These are phyloP conservation scores for Pangasius krempfi DNA, from an alignment of 2,797 vertebrate species.

Conservation along the genomic window DNA sequence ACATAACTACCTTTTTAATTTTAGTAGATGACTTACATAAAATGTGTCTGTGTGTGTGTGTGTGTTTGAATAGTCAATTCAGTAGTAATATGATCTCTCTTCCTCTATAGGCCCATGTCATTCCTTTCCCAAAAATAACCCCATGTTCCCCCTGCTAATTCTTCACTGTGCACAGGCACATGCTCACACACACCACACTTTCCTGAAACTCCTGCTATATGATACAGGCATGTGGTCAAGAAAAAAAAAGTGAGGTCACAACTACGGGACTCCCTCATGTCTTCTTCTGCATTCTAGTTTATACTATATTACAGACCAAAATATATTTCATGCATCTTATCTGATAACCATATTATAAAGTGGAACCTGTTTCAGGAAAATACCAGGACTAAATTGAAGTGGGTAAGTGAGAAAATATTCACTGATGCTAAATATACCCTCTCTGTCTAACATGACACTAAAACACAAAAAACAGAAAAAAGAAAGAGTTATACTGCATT, in stretches of 20 bases:
- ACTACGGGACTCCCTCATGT: slow-evolving; percentile 2
- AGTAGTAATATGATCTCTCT: slow-evolving; percentile 70
- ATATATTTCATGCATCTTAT: not conserved
- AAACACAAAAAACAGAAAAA: not conserved
- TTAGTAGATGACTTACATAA: not conserved
- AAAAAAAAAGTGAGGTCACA: slow-evolving; percentile 25
- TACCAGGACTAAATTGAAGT: slow-evolving; percentile 6
- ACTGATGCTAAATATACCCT: slow-evolving; percentile 6
- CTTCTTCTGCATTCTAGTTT: slow-evolving; percentile 16
- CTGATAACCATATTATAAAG: not conserved
- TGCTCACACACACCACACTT: slow-evolving; percentile 26
- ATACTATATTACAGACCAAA: not conserved
- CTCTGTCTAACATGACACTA: not conserved
- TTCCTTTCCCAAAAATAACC: slow-evolving; percentile 74
- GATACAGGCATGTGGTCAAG: slow-evolving; percentile 9
- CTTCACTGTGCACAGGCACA: slow-evolving; percentile 22
- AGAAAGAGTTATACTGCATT: not conserved
- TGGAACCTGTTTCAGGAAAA: not conserved
- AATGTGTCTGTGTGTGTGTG: slow-evolving; percentile 13
- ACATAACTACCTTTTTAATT: not conserved
- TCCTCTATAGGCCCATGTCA: slow-evolving; percentile 45
- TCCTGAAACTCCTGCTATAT: not conserved
- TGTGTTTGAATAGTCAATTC: slow-evolving; percentile 41
- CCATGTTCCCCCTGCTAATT: slow-evolving; percentile 30
- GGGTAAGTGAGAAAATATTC: slow-evolving; percentile 51